Evolutionary conservation across 2,888 invertebrate genomes (phyloP), one percentile per base, ranked within the genome.

Genomic region (Caprella mutica): DNA sequence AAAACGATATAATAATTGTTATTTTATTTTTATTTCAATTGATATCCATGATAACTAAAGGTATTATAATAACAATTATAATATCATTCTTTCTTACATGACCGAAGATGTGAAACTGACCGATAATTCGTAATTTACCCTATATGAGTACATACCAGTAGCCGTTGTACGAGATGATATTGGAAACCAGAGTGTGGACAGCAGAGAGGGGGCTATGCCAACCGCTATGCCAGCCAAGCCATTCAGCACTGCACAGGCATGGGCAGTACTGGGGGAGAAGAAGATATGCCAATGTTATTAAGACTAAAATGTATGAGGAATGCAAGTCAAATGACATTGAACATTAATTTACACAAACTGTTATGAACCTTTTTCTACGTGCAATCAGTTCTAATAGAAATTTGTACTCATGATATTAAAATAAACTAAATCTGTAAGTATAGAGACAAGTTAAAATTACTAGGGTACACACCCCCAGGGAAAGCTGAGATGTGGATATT

Each of bases 131-230:
- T n/a, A n/a, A n/a, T n/a, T n/a, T n/a, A n/a, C n/a, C n/a, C n/a
- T n/a, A n/a, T n/a, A n/a, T n/a, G n/a, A n/a, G n/a, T n/a, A 27
- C 35, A 24, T 52, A 63, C 65, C 65, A 50, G 68, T 68, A 27
- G 71, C 69, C 17, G 71, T 72, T 12, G 71, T 71, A 39, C 72
- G 60, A 58, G 72, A 69, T 35, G 70, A 61, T 0, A 69, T 67
- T 4, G 72, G 71, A 54, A 73, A 72, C 71, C 72, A 72, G 5
- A 68, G 64, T n/a, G 71, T 68, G 4, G 72, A 71, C 4, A 73
- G 35, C 4, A 69, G 55, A 2, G 70, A 66, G 0, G 71, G 69
- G 2, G 68, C 69, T 24, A 68, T 69, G 64, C 69, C 68, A 26
- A 69, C 68, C 12, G 71, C 67, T 19, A 70, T 69, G 1, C 70